Evolutionary conservation across 2,113 vertebrate genomes (phyloP).

Genomic region (Eptatretus burgeri): DNA sequence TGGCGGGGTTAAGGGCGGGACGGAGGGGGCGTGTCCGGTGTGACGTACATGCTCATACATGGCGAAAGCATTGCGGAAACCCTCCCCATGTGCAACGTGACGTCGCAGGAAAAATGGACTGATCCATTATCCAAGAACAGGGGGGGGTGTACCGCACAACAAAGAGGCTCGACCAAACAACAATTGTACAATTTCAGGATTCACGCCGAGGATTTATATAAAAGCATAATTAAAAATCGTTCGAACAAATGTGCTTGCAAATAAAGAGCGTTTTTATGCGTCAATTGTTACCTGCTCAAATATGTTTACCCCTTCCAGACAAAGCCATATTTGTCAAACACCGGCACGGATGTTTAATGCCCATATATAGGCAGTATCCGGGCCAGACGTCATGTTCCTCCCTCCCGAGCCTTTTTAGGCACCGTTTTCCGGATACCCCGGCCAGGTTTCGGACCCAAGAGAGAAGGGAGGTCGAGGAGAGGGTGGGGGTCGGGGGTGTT

Average conservation of each 20-base stretch:
- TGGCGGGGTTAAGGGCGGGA: not conserved
- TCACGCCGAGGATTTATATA: not conserved
- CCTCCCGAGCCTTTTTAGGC: not conserved
- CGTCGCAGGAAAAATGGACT: not conserved
- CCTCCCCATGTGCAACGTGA: not conserved
- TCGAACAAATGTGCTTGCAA: not conserved
- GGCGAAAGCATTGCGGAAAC: not conserved
- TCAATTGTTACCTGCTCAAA: too few relatives aligned
- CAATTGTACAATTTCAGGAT: not conserved
- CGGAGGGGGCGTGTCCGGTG: not conserved
- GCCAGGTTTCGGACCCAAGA: not conserved
- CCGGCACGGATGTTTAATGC: not conserved
- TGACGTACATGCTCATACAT: slow-evolving; percentile 5
- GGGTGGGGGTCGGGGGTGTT: not conserved
- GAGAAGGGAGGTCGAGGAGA: not conserved
- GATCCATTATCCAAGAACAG: not conserved
- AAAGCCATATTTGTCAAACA: too few relatives aligned
- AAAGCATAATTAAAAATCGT: not conserved
- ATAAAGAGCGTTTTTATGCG: too few relatives aligned
- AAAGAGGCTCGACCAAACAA: not conserved
- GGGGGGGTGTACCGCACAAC: not conserved
- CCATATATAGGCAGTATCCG: not conserved
- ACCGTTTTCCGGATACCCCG: not conserved
- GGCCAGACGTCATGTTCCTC: not conserved
- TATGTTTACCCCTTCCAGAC: too few relatives aligned